Base-by-base conservation (phyloP, 2,888 invertebrate species). In the Temnothorax ravouxi region DNA sequence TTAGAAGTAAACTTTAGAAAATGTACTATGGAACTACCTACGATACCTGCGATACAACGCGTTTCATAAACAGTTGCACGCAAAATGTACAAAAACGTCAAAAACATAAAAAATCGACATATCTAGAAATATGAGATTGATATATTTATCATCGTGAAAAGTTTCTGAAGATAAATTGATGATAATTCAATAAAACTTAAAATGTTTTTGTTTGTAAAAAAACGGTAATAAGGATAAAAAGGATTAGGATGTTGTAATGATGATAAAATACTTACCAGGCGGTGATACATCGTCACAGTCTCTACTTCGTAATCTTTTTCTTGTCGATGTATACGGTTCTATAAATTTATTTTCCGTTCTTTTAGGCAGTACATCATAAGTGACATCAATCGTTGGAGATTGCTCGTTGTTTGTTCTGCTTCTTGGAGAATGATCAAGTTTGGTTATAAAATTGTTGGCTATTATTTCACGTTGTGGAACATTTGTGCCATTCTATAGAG, bases 401-500 rank as follows among this genome's bases (percentile, higher is more conserved):
- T 9, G 44, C 6, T 84, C 87, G 67, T 84, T 89, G 29, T 84
- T 72, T 15, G 80, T 21, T 88, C 88, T 93, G 50, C 67, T 88
- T 77, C 92, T 90, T 62, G 93, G 94, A n/a, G 94, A 94, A 84
- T 91, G 90, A 85, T 94, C 93, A 54, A 94, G 88, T 71, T 92
- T 90, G 44, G 92, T 93, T 82, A 94, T 92, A 56, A 93, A 91
- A 83, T 88, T 91, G 56, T 89, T 89, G 6, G 91, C 21, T 15
- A 83, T 89, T n/a, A 66, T 85, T 62, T 90, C 88, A n/a, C 38
- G 67, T 88, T 89, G 62, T 54, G 84, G 80, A 18, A 56, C 41
- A 64, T 72, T 74, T 41, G 3, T 38, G 9, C 56, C 59, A 13
- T 47, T 74, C 85, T 85, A 54, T 34, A 79, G 8, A 1, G 38